A percentile compares a stretch with the other conserved stretches of the same genome.
These are phyloP conservation scores for Agonopterix alstromeriana DNA, from an alignment of 2,888 invertebrate genomes.

Conservation along the genomic window DNA sequence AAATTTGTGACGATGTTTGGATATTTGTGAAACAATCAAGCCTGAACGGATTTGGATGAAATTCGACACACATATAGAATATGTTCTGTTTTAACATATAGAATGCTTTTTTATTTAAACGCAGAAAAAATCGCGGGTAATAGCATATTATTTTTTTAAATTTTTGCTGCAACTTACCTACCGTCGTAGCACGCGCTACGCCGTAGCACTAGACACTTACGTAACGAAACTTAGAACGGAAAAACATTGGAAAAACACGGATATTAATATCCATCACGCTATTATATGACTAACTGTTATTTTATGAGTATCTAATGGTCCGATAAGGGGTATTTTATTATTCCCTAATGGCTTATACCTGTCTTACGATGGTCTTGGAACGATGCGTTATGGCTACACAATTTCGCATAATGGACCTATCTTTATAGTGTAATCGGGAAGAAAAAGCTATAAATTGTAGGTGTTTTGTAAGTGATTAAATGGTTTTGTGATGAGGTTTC, in stretches of 20 bases:
- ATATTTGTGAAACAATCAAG: too few species aligned
- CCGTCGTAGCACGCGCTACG: not conserved
- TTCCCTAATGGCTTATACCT: conserved; percentile 74
- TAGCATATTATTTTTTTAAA: not conserved
- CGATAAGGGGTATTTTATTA: conserved; percentile 73
- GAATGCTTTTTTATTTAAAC: not conserved
- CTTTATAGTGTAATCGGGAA: conserved; percentile 53
- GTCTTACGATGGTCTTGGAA: conserved; percentile 54
- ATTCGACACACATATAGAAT: too few species aligned
- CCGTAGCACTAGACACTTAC: conserved; percentile 14
- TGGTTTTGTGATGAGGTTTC: not conserved
- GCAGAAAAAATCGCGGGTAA: not conserved
- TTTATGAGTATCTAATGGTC: conserved; percentile 73
- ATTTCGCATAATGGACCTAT: conserved; percentile 68
- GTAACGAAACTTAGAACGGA: conserved; percentile 14
- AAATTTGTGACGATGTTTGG: too few species aligned
- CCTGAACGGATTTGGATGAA: too few species aligned
- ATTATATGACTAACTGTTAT: conserved; percentile 75
- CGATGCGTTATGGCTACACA: conserved; percentile 67
- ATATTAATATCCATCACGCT: conserved; percentile 71
- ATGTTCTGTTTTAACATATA: not conserved
- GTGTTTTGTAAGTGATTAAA: not conserved
- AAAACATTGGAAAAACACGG: conserved; percentile 52
- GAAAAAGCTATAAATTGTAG: conserved; percentile 20
- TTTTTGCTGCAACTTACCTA: not conserved